Conservation (phyloP, 2,113 vertebrate species). For the Stegastes partitus region DNA sequence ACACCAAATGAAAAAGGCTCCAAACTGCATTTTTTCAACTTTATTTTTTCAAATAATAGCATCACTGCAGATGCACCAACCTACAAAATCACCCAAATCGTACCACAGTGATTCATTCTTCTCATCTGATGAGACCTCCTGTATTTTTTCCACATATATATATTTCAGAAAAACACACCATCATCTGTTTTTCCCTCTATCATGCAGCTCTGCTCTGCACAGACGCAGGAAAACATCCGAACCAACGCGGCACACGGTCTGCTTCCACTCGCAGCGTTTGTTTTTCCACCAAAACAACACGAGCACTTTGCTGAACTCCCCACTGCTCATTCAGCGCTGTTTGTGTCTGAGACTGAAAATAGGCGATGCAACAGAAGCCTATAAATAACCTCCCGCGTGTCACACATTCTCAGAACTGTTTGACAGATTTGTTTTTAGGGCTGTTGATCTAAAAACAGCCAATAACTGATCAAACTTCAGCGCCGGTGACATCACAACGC, state of each 20-base stretch:
- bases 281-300: slow-evolving; percentile 60
- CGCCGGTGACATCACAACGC: slow-evolving; percentile 34
- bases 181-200: too few species aligned
- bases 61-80: too few species aligned
- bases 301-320: slow-evolving; percentile 46
- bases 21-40: too few species aligned
- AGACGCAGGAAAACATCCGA: slow-evolving; percentile 14
- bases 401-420: slow-evolving; percentile 58
- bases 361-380: slow-evolving; percentile 54
- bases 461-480: slow-evolving; percentile 69
- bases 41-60: too few species aligned
- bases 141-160: too few species aligned
- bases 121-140: too few species aligned
- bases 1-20: too few species aligned
- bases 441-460: slow-evolving; percentile 78
- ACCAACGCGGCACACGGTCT: slow-evolving; percentile 31
- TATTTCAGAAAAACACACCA: too few species aligned
- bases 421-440: slow-evolving; percentile 79
- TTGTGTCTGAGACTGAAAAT: slow-evolving; percentile 72
- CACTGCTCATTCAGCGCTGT: slow-evolving; percentile 48
- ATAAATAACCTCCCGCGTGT: slow-evolving; percentile 74
- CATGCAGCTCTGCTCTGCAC: background rate
- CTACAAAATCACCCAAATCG: too few species aligned
- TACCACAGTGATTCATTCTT: too few species aligned
- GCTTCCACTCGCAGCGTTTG: slow-evolving; percentile 22